Conservation (phyloP, 2,888 invertebrate genomes). For the Didymodactylos carnosus region DNA sequence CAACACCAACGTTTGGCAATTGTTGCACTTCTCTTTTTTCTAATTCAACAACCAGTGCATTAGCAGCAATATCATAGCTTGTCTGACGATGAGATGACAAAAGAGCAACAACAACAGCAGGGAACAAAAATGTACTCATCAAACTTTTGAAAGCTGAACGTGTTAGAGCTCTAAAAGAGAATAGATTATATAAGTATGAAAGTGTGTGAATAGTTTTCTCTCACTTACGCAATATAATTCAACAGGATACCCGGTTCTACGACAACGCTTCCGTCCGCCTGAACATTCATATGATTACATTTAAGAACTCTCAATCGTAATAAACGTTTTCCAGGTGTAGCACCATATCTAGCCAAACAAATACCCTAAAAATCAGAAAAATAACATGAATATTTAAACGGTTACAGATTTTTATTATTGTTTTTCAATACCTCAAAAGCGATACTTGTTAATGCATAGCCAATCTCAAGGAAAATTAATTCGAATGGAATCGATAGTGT, state of each 20-base stretch:
- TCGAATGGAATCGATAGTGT: background rate
- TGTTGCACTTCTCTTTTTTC: background rate
- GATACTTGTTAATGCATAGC: background rate
- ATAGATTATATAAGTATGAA: background rate
- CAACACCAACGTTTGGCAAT: too few relatives aligned
- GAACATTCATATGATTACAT: background rate
- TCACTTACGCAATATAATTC: background rate
- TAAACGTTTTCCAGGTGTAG: constrained; percentile 8
- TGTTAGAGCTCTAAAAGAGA: background rate
- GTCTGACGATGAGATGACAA: constrained; percentile 10
- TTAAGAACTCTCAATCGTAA: constrained; percentile 5
- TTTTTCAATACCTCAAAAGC: background rate
- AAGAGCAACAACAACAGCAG: constrained; percentile 7
- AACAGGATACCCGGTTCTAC: background rate
- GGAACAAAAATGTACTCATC: constrained; percentile 8
- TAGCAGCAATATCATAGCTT: constrained; percentile 10
- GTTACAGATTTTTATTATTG: too few relatives aligned
- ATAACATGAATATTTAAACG: background rate
- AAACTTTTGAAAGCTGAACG: constrained; percentile 7
- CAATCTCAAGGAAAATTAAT: background rate
- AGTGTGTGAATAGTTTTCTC: background rate
- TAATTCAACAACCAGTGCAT: constrained; percentile 6
- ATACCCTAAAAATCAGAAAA: background rate
- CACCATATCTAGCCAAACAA: background rate
- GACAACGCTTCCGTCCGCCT: background rate